These are phyloP conservation scores for Ennomos erosarius DNA, from an alignment of 2,888 invertebrate genomes.

Conservation along the genomic window DNA sequence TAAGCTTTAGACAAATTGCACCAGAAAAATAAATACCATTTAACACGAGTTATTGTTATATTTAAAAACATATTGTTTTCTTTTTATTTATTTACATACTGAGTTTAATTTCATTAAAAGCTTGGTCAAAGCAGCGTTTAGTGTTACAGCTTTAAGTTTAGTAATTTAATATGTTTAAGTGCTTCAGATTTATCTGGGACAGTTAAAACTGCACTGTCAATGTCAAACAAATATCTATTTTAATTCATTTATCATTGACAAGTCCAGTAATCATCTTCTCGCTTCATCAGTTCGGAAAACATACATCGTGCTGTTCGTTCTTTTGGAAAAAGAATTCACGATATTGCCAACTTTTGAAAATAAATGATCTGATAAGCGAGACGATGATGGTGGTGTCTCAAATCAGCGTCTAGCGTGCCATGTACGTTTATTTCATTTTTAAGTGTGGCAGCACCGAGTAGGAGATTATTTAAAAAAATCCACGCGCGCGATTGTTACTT, in stretches of 20 bases:
- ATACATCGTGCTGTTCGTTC: constrained; percentile 43
- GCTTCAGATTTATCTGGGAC: constrained; percentile 82
- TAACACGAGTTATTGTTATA: constrained; percentile 3
- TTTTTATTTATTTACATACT: constrained; percentile 19
- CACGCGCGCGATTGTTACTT: constrained; percentile 76
- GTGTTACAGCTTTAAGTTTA: constrained; percentile 5
- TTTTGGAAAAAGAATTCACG: constrained; percentile 39
- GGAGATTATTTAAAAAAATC: constrained; percentile 54
- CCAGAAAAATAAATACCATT: constrained; percentile 19
- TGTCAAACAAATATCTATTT: constrained; percentile 55
- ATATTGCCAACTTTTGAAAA: constrained; percentile 35
- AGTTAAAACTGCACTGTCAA: constrained; percentile 59
- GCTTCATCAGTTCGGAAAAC: constrained; percentile 58
- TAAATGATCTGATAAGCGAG: constrained; percentile 67
- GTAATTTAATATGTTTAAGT: constrained; percentile 53
- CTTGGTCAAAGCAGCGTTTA: constrained; percentile 16
- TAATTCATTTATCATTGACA: constrained; percentile 62
- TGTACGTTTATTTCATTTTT: constrained; percentile 71
- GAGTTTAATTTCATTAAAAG: neutral
- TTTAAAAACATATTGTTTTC: neutral
- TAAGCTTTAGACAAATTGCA: constrained; percentile 31
- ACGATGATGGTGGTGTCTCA: constrained; percentile 81
- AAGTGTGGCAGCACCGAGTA: constrained; percentile 79
- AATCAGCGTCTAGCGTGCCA: constrained; percentile 82
- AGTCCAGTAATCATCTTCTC: constrained; percentile 70